Evolutionary conservation across 2,113 vertebrate genomes (phyloP), one percentile per base, ranked within the genome.

Genomic region (Corythaeola cristata): DNA sequence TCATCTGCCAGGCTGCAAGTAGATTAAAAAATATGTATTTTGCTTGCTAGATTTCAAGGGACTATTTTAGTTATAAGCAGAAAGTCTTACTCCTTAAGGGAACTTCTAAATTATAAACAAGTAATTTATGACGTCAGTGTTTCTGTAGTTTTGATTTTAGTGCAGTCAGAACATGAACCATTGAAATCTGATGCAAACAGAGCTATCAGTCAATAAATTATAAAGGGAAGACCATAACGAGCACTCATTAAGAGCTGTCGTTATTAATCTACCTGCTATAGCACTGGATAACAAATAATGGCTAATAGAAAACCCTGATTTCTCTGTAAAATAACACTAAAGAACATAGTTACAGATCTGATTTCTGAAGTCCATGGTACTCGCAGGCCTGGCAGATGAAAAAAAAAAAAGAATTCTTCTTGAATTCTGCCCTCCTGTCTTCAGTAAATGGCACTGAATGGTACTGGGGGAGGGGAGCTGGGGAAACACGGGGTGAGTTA

Each of bases 401-500:
- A 59, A 82, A 55, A 44, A 15, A 12, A 18, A 30, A 32, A n/a
- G n/a, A n/a, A 4, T 32, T 55, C 58, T 60, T 8, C 37, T 60
- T 56, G 53, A 58, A 9, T 52, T 76, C 62, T 73, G 74, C 44
- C 66, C 11, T 37, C 12, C 17, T 22, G 2, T 14, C 58, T 78
- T 55, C 33, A 63, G 5, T 44, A 50, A 62, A 58, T 0, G 1
- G 32, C 41, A 58, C 60, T 59, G 85, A 53, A 27, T 5, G 18
- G 33, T 52, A 6, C 28, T 35, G 14, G 59, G 47, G 14, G 19
- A 2, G 0, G 12, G 53, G 18, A 26, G 26, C 7, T 59, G 52
- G 20, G 13, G 19, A 71, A 69, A 22, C 21, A 32, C 1, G 1
- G 16, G 17, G 0, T 5, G n/a, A 19, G 35, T 28, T 23, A 26